These are phyloP conservation scores for Eudyptes chrysolophus DNA, from an alignment of 2,113 vertebrate genomes.

Conservation along the genomic window DNA sequence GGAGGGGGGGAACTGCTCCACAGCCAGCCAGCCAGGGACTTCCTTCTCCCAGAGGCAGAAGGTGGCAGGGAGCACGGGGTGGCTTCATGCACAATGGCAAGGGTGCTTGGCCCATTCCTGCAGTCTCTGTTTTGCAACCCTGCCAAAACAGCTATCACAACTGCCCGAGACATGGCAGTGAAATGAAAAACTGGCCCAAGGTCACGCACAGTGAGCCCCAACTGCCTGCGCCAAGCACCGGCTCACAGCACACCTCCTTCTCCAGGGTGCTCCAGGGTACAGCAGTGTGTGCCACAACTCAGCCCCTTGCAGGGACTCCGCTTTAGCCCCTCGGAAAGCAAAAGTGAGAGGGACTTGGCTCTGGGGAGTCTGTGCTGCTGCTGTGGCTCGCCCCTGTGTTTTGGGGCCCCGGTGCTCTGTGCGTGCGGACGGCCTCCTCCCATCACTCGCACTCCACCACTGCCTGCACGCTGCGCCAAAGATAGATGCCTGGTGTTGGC, in stretches of 20 bases:
- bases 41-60: background rate
- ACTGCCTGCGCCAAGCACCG: fast-evolving
- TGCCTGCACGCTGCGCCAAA: background rate
- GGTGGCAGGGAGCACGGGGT: background rate
- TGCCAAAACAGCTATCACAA: background rate
- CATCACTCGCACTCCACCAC: background rate
- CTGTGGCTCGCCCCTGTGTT: background rate
- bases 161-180: background rate
- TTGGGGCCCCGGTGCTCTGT: background rate
- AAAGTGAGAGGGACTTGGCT: background rate
- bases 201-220: background rate
- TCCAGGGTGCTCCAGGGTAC: fast-evolving
- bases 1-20: background rate
- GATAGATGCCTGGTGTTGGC: constrained; percentile 23
- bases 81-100: background rate
- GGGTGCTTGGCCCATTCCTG: background rate
- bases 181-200: background rate
- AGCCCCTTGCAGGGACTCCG: background rate
- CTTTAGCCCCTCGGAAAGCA: background rate
- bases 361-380: background rate
- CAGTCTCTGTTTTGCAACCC: background rate
- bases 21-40: background rate
- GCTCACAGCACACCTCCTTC: background rate
- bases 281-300: fast-evolving
- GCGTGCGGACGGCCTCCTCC: background rate